A percentile compares a stretch with the other conserved stretches of the same genome.
These are phyloP conservation scores for Paramormyrops hopkinsi DNA, from an alignment of 2,797 vertebrate genomes.

Conservation along the genomic window DNA sequence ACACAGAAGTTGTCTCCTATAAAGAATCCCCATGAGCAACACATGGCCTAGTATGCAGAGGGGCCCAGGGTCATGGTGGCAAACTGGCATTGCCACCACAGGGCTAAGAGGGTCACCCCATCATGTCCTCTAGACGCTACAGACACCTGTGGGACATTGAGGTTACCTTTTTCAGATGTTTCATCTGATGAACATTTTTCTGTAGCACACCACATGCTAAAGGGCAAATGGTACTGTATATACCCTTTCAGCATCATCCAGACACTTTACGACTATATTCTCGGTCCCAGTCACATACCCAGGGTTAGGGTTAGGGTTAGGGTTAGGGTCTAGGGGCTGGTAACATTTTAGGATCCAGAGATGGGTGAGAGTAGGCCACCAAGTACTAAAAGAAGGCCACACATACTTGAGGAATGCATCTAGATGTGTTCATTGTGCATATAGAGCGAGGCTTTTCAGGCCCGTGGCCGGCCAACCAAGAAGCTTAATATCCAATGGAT, in stretches of 20 bases:
- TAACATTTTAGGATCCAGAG: not conserved
- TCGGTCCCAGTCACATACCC: not conserved
- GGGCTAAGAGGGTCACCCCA: not conserved
- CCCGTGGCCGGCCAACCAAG: not conserved
- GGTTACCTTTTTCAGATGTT: not conserved
- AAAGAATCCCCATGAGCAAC: not conserved
- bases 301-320: not conserved
- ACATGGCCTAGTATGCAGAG: not conserved
- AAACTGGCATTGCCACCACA: not conserved
- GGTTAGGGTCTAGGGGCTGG: not conserved
- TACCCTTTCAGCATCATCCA: not conserved
- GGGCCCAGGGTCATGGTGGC: not conserved
- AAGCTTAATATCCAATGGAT: not conserved
- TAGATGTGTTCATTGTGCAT: not conserved
- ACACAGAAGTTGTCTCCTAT: not conserved
- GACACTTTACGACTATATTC: not conserved
- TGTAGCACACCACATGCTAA: not conserved
- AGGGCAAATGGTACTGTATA: not conserved
- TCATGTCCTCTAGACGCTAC: not conserved
- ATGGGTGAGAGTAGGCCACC: not conserved
- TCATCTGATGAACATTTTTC: not conserved
- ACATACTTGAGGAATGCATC: not conserved
- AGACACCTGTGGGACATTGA: not conserved
- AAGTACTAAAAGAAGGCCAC: not conserved
- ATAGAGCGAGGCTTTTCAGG: not conserved